A percentile compares a stretch with the other conserved stretches of the same genome.
These are phyloP conservation scores for Leptinotarsa rubiginosa DNA, from an alignment of 2,888 invertebrate genomes.

Conservation along the genomic window DNA sequence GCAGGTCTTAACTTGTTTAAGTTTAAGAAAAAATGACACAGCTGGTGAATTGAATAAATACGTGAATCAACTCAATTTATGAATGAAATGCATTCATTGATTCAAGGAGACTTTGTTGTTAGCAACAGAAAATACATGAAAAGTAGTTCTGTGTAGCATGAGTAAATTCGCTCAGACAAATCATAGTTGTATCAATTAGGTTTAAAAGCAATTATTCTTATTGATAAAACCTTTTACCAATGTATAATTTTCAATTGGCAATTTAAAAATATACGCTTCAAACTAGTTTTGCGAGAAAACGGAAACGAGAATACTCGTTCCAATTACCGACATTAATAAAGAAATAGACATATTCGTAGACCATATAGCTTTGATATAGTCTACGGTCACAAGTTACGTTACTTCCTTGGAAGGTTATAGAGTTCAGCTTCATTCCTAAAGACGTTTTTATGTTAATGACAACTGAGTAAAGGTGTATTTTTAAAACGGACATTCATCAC, in stretches of 20 bases:
- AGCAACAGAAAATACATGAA: constrained; percentile 19
- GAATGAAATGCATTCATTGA: constrained; percentile 32
- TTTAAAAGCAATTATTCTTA: constrained; percentile 25
- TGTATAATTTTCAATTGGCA: constrained; percentile 30
- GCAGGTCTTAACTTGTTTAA: constrained; percentile 1
- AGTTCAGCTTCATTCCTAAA: constrained; percentile 11
- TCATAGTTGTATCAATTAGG: constrained; percentile 13
- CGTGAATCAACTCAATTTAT: constrained; percentile 7
- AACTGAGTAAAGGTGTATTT: neutral
- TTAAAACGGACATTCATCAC: neutral
- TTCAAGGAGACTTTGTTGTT: constrained; percentile 31
- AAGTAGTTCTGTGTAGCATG: constrained; percentile 19
- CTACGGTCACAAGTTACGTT: neutral
- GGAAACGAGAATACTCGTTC: constrained; percentile 9
- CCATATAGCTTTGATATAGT: neutral
- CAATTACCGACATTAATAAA: neutral
- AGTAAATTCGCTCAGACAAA: constrained; percentile 24
- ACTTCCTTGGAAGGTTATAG: neutral
- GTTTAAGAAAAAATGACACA: neutral
- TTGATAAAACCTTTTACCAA: constrained; percentile 30
- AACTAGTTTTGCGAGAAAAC: constrained; percentile 22
- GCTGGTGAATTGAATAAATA: constrained; percentile 5
- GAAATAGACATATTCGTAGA: neutral
- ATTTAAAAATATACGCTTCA: constrained; percentile 23
- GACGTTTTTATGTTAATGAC: neutral